Percentiles rank a stretch among this genome's conserved stretches.
phyloP scores from a whole-genome alignment of 1,140 invertebrate genomes.

The Wiebesia pumilae region DNA sequence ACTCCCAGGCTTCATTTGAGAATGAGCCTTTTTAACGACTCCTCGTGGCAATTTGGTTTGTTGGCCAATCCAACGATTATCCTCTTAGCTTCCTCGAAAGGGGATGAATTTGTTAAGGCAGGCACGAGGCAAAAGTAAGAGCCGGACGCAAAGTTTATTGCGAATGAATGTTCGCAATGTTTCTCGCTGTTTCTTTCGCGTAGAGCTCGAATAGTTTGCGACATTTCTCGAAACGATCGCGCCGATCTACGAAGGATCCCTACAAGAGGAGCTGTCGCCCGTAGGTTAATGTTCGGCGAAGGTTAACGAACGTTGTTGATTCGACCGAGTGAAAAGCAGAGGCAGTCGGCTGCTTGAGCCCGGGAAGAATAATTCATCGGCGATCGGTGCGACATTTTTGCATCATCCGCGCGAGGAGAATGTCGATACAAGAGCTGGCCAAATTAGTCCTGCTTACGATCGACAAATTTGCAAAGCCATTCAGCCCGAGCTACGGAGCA shows the following conservation, averaged over 20 bases:
- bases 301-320: no score
- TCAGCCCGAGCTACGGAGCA: neutral
- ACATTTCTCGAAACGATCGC: neutral
- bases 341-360: no score
- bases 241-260: no score
- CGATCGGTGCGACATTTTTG: neutral
- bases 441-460: neutral
- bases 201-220: no score
- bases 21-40: neutral
- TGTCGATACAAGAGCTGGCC: neutral
- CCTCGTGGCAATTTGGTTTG: neutral
- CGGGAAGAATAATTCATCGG: neutral
- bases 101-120: constrained; percentile 5
- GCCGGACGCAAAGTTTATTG: neutral
- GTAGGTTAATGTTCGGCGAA: no score
- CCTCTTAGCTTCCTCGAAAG: neutral
- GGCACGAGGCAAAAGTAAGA: neutral
- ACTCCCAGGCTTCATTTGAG: neutral
- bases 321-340: no score
- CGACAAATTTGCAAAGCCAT: neutral
- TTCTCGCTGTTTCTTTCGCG: neutral
- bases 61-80: neutral
- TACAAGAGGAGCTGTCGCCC: no score
- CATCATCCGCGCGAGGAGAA: neutral
- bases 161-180: neutral